These are phyloP conservation scores for Phaedon cochleariae DNA, from an alignment of 2,888 invertebrate genomes.

Conservation along the genomic window DNA sequence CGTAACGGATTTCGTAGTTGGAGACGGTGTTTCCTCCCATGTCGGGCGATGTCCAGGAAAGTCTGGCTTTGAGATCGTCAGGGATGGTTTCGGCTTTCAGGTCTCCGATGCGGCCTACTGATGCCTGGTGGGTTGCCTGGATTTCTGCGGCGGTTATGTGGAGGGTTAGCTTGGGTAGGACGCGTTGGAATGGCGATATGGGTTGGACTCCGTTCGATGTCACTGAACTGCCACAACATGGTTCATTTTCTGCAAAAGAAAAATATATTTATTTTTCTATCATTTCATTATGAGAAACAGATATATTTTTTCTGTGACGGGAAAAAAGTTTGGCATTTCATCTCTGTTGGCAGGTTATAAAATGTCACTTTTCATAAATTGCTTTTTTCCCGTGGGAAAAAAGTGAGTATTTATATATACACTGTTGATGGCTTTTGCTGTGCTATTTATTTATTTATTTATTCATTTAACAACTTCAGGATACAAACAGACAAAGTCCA, in stretches of 20 bases:
- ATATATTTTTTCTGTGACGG: no score
- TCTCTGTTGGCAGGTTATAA: no score
- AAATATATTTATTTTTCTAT: constrained; percentile 14
- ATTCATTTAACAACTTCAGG: no score
- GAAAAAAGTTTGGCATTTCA: no score
- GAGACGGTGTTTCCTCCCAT: constrained; percentile 65
- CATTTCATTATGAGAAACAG: background rate
- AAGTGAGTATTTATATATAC: no score
- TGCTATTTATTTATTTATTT: no score
- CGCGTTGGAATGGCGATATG: constrained; percentile 65
- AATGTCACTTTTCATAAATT: no score
- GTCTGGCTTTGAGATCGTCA: constrained; percentile 62
- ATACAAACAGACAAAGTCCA: no score
- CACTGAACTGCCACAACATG: constrained; percentile 67
- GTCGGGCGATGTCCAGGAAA: constrained; percentile 71
- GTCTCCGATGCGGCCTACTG: constrained; percentile 67
- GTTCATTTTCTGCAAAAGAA: constrained; percentile 55
- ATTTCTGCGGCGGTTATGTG: constrained; percentile 60
- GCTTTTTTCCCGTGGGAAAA: no score
- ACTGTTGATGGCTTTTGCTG: no score
- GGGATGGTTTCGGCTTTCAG: constrained; percentile 62
- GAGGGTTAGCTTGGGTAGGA: constrained; percentile 63
- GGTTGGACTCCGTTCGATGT: constrained; percentile 62
- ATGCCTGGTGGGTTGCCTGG: constrained; percentile 50
- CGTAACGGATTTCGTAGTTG: constrained; percentile 66